phyloP scores from a whole-genome alignment of 1,140 invertebrate species.

The Sesamia nonagrioides region DNA sequence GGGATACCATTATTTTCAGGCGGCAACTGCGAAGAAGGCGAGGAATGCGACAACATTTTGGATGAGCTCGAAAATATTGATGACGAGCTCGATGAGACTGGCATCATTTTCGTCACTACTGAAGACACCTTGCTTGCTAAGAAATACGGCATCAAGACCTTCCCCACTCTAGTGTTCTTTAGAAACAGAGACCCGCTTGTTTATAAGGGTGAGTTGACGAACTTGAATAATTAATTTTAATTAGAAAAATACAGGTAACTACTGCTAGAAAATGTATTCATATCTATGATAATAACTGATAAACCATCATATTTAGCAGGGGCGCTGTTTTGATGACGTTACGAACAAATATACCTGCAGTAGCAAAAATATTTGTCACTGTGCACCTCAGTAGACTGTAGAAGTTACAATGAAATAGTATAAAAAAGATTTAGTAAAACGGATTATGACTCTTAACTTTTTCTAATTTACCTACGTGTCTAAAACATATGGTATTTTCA shows the following conservation, averaged over 20 bases:
- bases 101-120: slow-evolving; percentile 97
- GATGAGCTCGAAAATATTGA: slow-evolving; percentile 97
- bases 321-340: too few relatives aligned
- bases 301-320: too few relatives aligned
- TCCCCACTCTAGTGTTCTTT: slow-evolving; percentile 96
- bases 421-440: too few relatives aligned
- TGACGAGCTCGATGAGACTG: slow-evolving; percentile 97
- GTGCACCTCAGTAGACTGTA: too few relatives aligned
- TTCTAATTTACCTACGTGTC: too few relatives aligned
- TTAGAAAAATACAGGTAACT: too few relatives aligned
- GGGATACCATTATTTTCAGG: slow-evolving; percentile 78
- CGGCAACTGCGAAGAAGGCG: slow-evolving; percentile 95
- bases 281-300: too few relatives aligned
- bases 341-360: too few relatives aligned
- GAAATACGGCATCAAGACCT: slow-evolving; percentile 94
- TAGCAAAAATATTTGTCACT: too few relatives aligned
- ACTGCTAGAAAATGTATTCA: too few relatives aligned
- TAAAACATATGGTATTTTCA: not conserved
- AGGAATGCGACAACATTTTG: slow-evolving; percentile 94
- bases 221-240: not conserved
- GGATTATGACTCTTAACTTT: too few relatives aligned
- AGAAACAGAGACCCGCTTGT: slow-evolving; percentile 95
- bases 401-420: too few relatives aligned
- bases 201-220: slow-evolving; percentile 88
- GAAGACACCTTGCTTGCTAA: slow-evolving; percentile 94